Evolutionary conservation across 2,113 vertebrate species (phyloP).

Genomic region (Pachycephala philippinensis): DNA sequence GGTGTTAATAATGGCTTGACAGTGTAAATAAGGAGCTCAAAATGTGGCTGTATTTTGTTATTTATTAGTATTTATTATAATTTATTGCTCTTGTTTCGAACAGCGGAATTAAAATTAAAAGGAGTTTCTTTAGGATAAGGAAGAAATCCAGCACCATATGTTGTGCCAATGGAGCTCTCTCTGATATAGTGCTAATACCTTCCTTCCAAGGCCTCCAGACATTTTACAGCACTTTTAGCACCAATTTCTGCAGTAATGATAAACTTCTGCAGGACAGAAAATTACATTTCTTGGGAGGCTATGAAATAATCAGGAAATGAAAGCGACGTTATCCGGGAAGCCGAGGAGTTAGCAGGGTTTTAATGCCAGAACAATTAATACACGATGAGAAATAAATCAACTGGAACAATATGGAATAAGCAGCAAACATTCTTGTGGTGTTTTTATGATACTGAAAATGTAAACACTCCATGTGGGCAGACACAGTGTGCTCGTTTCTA

Average conservation of each 20-base stretch:
- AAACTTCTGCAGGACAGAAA: slow-evolving; percentile 33
- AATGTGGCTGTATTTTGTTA: background rate
- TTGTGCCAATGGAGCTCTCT: background rate
- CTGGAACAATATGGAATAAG: background rate
- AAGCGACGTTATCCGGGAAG: background rate
- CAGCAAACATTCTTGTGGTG: background rate
- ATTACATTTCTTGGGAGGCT: background rate
- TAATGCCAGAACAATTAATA: slow-evolving; percentile 1
- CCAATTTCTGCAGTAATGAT: background rate
- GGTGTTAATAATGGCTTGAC: background rate
- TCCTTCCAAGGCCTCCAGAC: background rate
- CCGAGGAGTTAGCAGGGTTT: background rate
- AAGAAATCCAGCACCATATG: background rate
- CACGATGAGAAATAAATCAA: background rate
- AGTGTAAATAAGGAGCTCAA: background rate
- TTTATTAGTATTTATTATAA: background rate
- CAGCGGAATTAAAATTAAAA: background rate
- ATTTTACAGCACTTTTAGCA: slow-evolving; percentile 4
- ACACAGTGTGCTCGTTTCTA: background rate
- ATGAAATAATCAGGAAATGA: background rate
- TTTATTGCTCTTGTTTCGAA: background rate
- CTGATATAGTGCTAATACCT: background rate
- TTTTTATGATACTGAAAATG: background rate
- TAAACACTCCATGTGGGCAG: background rate
- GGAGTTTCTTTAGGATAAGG: background rate